Evolutionary conservation across 2,113 vertebrate species (phyloP), one percentile per base, ranked within the genome.

Genomic region (Nerophis ophidion): DNA sequence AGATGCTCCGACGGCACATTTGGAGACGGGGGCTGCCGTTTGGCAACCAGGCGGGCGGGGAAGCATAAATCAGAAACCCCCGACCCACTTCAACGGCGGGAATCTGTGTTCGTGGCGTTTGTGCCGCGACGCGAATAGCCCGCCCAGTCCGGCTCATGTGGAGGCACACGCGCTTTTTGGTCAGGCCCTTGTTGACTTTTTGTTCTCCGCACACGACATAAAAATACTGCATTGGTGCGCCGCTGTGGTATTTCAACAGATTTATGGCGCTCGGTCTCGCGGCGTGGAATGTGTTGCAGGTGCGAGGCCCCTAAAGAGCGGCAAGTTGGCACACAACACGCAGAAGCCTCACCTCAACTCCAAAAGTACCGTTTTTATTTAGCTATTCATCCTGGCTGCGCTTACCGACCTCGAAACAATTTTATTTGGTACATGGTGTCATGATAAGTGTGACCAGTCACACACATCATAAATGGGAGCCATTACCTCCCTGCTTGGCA

Each of bases 41-140:
- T 76, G 70, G 74, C 77, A 75, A 83, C 38, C 54, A 71, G 51
- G 58, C 60, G 70, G 74, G 68, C 68, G 68, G 68, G 76, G 78
- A 82, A 80, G 77, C 45, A 72, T 72, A 79, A 74, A 82, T 84
- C 74, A 76, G 53, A 76, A 70, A 79, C 74, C 68, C 63, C 60
- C 81, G 81, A 80, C 66, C 66, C 48, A 69, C 70, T 79, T 68
- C 74, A 84, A 76, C 42, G 64, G 66, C 4, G 44, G 16, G 53
- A 84, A 70, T 76, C 45, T 56, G 66, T 79, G 53, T 83, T 74
- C 36, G 40, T 77, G 75, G 76, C 74, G 74, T 44, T 63, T 52
- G 42, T 65, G 66, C 62, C 73, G 63, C 71, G 56, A 61, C 65
- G 69, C 76, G 70, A 81, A 79, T 79, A 70, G 53, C 72, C 62